phyloP scores from a whole-genome alignment of 2,797 vertebrate genomes.

The Darevskia nairensis region DNA sequence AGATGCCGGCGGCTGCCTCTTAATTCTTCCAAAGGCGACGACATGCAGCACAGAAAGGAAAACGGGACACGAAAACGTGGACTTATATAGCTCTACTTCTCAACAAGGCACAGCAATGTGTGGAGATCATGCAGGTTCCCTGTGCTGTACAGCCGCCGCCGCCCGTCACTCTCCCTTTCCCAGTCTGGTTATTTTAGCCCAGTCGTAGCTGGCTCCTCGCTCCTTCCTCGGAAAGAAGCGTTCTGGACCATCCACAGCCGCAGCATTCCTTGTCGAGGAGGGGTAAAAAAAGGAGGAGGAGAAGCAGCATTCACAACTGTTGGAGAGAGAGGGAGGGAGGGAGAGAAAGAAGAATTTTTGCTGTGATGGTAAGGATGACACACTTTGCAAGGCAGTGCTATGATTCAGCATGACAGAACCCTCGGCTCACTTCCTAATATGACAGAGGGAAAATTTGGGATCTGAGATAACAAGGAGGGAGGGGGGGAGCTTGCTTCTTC shows the following conservation, averaged over 20 bases:
- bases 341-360: conserved; percentile 26
- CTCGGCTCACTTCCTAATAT: background rate
- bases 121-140: background rate
- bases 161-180: conserved; percentile 30
- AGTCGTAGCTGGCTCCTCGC: conserved; percentile 45
- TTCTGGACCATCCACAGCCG: conserved; percentile 67
- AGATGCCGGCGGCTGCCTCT: conserved; percentile 52
- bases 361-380: conserved; percentile 57
- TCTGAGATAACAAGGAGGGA: background rate
- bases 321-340: background rate
- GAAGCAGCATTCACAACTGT: conserved; percentile 67
- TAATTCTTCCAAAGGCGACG: conserved; percentile 62
- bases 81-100: background rate
- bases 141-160: background rate
- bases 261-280: conserved; percentile 65
- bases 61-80: background rate
- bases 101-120: conserved; percentile 68
- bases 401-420: conserved; percentile 48
- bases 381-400: conserved; percentile 35
- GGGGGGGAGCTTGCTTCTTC: background rate
- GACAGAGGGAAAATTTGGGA: conserved; percentile 11
- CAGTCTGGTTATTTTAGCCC: conserved; percentile 53
- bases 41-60: conserved; percentile 40
- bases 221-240: conserved; percentile 55
- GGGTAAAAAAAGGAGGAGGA: background rate